These are phyloP conservation scores for Ifrita kowaldi DNA, from an alignment of 2,113 vertebrate genomes.

Conservation along the genomic window DNA sequence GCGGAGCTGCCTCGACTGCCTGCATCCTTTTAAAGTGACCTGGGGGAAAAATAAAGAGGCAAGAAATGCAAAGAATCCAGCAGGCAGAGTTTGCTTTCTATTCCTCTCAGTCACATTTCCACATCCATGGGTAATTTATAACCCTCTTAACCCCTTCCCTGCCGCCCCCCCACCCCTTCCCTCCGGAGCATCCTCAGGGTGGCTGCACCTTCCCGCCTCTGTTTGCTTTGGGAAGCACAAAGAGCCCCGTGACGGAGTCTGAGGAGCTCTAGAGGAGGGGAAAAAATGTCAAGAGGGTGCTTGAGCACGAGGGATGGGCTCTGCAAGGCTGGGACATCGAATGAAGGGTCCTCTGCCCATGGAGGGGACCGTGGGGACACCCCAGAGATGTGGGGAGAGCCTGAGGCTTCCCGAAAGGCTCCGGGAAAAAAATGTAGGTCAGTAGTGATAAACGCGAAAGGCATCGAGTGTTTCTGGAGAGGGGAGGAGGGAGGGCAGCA, in stretches of 20 bases:
- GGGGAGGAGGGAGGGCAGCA: neutral
- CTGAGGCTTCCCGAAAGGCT: neutral
- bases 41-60: conserved; percentile 66
- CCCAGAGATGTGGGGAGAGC: rapidly evolving
- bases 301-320: neutral
- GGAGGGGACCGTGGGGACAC: rapidly evolving
- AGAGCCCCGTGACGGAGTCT: rapidly evolving
- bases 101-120: conserved; percentile 56
- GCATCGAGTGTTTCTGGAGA: neutral
- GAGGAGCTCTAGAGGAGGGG: neutral
- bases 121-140: conserved; percentile 57
- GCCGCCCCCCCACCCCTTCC: neutral
- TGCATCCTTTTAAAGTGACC: conserved; percentile 67
- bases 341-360: rapidly evolving
- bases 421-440: neutral
- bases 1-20: conserved; percentile 18
- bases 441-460: neutral
- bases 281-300: neutral
- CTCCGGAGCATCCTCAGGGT: neutral
- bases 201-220: neutral
- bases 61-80: conserved; percentile 67
- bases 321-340: rapidly evolving
- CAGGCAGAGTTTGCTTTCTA: conserved; percentile 45
- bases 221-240: conserved; percentile 34
- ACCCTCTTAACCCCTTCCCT: conserved; percentile 46